Base-by-base conservation (phyloP, 1,140 invertebrate genomes). In the Leptinotarsa defecta region DNA sequence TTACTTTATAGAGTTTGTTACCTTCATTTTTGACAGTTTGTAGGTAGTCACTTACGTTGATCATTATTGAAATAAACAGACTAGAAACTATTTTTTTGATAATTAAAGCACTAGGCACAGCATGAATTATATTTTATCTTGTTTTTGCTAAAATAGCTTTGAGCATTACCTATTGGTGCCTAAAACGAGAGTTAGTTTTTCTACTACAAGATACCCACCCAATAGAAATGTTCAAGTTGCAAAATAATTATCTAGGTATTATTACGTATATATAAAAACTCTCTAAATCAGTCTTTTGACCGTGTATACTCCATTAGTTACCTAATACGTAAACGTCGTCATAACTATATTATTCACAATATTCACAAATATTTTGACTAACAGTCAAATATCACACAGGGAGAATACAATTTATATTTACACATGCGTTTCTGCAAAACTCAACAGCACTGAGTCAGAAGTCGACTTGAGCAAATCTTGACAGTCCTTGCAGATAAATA, bases 241-340 rank as follows among this genome's bases (percentile, higher is more conserved):
- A 22, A 65, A 20, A 15, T 19, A 65, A 65, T 34, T 19, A 24
- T 65, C 20, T 65, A n/a, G 11, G n/a, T 57, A 65, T 20, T 34
- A 65, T 65, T 65, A 65, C 27, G 52, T 57, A 43, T 24, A 48
- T 71, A 71, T 57, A 71, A 71, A 71, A 52, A 48, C 67, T 71
- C 34, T 71, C 48, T 71, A 74, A 68, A 48, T 82, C 81, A 82
- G 81, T 82, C 81, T 82, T 82, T 78, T 80, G 63, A 78, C 78
- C 77, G 74, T 82, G 78, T 80, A 78, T 82, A 79, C 79, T 79
- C 78, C 77, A 78, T 77, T 73, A 69, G 24, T 63, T 20, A 4
- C 61, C 34, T 70, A 48, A 70, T 62, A 63, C 63, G 61, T 73
- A 70, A 70, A 48, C 48, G 48, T 77, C 63, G 71, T 64, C 57